Percentiles rank a stretch among this genome's conserved stretches.
Evolutionary conservation across 2,797 vertebrate species (phyloP).

Genomic region (Microcaecilia unicolor): DNA sequence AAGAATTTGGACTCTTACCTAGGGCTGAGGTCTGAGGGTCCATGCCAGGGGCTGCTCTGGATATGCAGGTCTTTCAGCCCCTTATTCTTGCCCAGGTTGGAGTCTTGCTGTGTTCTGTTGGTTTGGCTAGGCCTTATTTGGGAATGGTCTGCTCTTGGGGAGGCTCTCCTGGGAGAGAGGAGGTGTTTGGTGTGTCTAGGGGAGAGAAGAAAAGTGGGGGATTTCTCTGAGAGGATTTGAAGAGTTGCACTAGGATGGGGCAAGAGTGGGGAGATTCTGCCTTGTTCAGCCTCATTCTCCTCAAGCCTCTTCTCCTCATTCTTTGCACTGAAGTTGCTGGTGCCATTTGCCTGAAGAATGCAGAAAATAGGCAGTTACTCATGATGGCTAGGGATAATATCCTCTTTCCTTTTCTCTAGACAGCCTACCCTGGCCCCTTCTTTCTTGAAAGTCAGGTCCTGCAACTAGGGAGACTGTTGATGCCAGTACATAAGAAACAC

Average conservation of each 20-base stretch:
- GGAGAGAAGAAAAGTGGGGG: conserved; percentile 12
- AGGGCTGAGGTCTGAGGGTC: conserved; percentile 44
- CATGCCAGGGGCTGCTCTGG: conserved; percentile 25
- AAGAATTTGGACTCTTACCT: too few relatives aligned
- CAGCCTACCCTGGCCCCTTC: too few relatives aligned
- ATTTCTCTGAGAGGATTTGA: not conserved
- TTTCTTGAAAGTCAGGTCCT: too few relatives aligned
- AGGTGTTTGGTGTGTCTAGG: conserved; percentile 15
- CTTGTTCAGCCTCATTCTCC: conserved; percentile 28
- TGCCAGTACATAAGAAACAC: too few relatives aligned
- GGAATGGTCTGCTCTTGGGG: too few relatives aligned
- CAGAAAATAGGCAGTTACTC: not conserved
- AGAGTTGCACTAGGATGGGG: conserved; percentile 3
- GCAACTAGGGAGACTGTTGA: too few relatives aligned
- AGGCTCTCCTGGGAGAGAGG: not conserved
- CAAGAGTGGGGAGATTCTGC: not conserved
- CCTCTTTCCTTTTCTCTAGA: too few relatives aligned
- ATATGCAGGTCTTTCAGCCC: conserved; percentile 29
- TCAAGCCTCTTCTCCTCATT: conserved; percentile 35
- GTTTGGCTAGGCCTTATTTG: too few relatives aligned
- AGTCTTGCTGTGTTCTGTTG: too few relatives aligned
- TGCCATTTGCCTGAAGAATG: conserved; percentile 16
- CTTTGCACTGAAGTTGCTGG: conserved; percentile 24
- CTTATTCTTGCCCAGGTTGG: too few relatives aligned
- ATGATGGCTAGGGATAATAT: too few relatives aligned